These are phyloP conservation scores for Chunga burmeisteri DNA, from an alignment of 2,113 vertebrate species.

Conservation along the genomic window DNA sequence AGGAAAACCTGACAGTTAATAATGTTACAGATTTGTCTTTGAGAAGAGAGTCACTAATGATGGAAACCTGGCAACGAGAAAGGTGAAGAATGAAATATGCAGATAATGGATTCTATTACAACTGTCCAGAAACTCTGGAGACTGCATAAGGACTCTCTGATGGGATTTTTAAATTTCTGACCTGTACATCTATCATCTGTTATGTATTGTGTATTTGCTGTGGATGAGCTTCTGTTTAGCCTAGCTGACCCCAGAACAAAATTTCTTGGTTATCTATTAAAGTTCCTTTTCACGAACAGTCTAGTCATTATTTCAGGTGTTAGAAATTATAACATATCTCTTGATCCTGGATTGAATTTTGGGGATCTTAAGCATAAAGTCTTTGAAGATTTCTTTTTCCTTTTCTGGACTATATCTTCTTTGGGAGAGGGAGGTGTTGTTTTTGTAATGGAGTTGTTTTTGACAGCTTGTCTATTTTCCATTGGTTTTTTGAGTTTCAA, in stretches of 20 bases:
- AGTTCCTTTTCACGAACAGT: conserved; percentile 9
- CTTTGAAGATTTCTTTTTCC: neutral
- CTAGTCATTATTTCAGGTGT: neutral
- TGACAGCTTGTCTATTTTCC: neutral
- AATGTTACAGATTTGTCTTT: neutral
- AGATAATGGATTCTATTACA: conserved; percentile 11
- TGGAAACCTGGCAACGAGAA: neutral
- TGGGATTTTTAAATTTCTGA: neutral
- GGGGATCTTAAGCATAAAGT: neutral
- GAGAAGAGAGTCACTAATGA: neutral
- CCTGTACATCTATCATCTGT: neutral
- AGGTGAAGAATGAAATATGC: neutral
- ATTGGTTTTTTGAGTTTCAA: neutral
- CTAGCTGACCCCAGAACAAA: neutral
- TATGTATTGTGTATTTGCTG: neutral
- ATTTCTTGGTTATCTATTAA: neutral
- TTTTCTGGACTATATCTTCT: neutral
- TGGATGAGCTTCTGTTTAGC: neutral
- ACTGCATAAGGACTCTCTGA: neutral
- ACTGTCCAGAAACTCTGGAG: neutral
- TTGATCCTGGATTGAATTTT: neutral
- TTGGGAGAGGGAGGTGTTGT: neutral
- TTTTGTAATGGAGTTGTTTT: neutral
- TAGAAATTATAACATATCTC: neutral
- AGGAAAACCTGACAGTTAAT: neutral